Base-by-base conservation (phyloP, 1,140 invertebrate genomes). In the Drosophila arawakana region DNA sequence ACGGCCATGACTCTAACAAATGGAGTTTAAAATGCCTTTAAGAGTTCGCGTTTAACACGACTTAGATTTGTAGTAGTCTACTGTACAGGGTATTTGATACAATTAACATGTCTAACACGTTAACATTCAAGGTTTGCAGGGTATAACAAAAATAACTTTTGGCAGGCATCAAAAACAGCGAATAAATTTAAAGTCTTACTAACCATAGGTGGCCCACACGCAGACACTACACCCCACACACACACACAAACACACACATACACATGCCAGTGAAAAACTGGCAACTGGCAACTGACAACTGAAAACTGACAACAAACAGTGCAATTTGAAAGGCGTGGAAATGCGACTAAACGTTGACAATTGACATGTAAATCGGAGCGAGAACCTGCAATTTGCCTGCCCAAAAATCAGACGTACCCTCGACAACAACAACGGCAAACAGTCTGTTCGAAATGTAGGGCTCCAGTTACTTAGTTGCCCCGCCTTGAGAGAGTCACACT, bases 361-460 rank as follows among this genome's bases (percentile, higher is more conserved):
- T 86, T 78, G 81, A 81, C 81, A 84, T 81, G 78, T 78, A 84
- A 84, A 83, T 81, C 80, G 81, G 54, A 57, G 67, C 43, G 58
- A 73, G 58, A 70, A 80, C 69, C 73, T 21, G 47, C 78, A 84
- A 80, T 83, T 85, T 70, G 60, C 76, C 67, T 46, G 80, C 72
- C 76, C 76, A 82, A 80, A 65, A 65, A 82, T 35, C 21, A 30
- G 25, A 2, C 25, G 3, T 30, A 30, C 25, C 25, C 25, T 5
- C 25, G 4, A 30, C 25, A 68, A 59, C 46, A 47, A 54, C 11
- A 67, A 60, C 67, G 52, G 9, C 37, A 15, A 43, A 43, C 41
- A 43, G 4, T 41, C 39, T 3, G 37, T 39, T 2, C 9, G 39
- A 7, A 18, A 3, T 7, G 6, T 47, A 34, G 25, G 37, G 46